A percentile compares a stretch with the other conserved stretches of the same genome.
phyloP scores from a whole-genome alignment of 2,113 vertebrate genomes.

The Ailuropoda melanoleuca region DNA sequence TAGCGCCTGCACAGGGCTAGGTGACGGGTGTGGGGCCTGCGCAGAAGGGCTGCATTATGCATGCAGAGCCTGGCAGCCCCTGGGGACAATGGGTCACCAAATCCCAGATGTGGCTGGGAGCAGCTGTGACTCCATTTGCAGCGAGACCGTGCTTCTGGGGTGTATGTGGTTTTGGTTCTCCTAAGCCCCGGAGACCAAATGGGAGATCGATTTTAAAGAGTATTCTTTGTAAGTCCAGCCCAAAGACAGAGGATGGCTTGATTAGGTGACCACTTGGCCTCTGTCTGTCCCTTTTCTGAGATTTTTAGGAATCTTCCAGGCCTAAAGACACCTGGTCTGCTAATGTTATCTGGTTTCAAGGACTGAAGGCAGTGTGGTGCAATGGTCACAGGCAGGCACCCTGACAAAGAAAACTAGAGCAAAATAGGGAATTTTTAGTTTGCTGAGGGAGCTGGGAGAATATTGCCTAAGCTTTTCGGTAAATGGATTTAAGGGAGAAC shows the following conservation, averaged over 20 bases:
- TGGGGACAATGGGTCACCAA: neutral
- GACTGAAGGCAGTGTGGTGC: neutral
- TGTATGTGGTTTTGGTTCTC: neutral
- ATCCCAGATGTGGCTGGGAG: neutral
- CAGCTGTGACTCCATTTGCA: neutral
- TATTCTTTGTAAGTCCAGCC: neutral
- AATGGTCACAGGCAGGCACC: neutral
- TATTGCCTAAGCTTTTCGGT: neutral
- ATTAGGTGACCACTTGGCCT: neutral
- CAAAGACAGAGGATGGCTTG: neutral
- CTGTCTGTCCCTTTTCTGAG: neutral
- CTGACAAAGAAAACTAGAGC: neutral
- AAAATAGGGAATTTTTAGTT: neutral
- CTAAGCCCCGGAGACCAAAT: neutral
- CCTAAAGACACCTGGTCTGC: neutral
- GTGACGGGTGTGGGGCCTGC: rapidly evolving
- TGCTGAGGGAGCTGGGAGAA: neutral
- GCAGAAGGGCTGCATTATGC: neutral
- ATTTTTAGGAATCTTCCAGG: neutral
- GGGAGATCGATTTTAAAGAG: neutral
- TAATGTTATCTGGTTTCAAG: neutral
- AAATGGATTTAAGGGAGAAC: neutral
- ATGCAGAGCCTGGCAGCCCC: neutral
- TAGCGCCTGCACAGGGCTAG: rapidly evolving
- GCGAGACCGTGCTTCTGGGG: neutral